A percentile compares a stretch with the other conserved stretches of the same genome.
phyloP scores from a whole-genome alignment of 2,797 vertebrate genomes.

The Leptatherina wallacei region DNA sequence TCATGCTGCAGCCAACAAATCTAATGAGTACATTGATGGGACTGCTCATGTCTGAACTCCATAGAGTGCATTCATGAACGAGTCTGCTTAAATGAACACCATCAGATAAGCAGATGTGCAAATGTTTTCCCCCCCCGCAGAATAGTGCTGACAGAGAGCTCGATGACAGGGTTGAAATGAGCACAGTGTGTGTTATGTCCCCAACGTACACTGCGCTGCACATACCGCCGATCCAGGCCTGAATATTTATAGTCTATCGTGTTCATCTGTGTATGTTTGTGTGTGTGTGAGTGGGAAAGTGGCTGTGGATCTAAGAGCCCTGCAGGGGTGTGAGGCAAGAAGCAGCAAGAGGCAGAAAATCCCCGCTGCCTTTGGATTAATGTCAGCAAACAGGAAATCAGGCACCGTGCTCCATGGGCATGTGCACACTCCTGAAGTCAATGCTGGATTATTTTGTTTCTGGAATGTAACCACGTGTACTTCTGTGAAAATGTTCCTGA shows the following conservation, averaged over 20 bases:
- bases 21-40: conserved; percentile 45
- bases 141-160: conserved; percentile 69
- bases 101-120: conserved; percentile 67
- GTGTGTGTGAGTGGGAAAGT: conserved; percentile 58
- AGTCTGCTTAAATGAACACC: conserved; percentile 63
- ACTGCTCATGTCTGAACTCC: conserved; percentile 40
- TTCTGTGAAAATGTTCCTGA: conserved; percentile 13
- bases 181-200: conserved; percentile 57
- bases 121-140: conserved; percentile 6
- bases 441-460: conserved; percentile 22
- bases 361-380: conserved; percentile 80
- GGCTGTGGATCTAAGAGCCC: conserved; percentile 73
- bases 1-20: conserved; percentile 35
- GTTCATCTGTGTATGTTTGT: conserved; percentile 61
- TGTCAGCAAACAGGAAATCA: conserved; percentile 78
- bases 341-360: conserved; percentile 83
- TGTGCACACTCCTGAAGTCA: conserved; percentile 55
- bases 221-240: conserved; percentile 54
- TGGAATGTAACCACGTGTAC: not conserved
- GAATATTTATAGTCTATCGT: conserved; percentile 75
- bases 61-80: conserved; percentile 46
- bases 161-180: conserved; percentile 53
- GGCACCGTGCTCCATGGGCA: conserved; percentile 55
- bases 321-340: conserved; percentile 83
- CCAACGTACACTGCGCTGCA: conserved; percentile 51